Conservation (phyloP, 2,797 vertebrate species). For the Thalassophryne amazonica region DNA sequence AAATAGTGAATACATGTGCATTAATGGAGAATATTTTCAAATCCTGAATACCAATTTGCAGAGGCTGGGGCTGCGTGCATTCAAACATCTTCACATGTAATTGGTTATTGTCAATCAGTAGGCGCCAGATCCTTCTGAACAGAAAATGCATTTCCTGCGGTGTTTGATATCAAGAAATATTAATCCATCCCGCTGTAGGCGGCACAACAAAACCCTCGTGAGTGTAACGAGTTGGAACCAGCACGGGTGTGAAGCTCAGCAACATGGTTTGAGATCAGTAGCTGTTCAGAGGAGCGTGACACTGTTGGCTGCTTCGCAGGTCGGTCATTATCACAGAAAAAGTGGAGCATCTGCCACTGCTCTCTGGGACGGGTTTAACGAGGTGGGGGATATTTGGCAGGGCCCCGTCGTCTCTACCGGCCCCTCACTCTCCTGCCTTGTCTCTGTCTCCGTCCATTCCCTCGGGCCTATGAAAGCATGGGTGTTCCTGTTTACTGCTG, state of each 20-base stretch:
- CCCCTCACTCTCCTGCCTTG: not conserved
- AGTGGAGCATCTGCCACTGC: constrained; percentile 61
- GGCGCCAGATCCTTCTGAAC: constrained; percentile 15
- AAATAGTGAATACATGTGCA: constrained; percentile 60
- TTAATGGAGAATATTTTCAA: constrained; percentile 59
- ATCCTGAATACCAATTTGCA: constrained; percentile 57
- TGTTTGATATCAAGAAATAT: constrained; percentile 7
- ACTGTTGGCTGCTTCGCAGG: constrained; percentile 45
- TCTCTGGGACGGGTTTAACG: constrained; percentile 63
- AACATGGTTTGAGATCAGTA: constrained; percentile 61
- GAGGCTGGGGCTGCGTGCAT: constrained; percentile 31
- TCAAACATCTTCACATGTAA: constrained; percentile 48
- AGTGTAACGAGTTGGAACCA: constrained; percentile 30
- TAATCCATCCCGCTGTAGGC: constrained; percentile 7
- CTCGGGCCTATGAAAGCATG: constrained; percentile 37
- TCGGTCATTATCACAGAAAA: constrained; percentile 62
- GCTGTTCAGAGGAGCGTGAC: constrained; percentile 61
- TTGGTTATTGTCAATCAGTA: constrained; percentile 36
- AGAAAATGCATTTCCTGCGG: not conserved
- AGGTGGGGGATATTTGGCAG: constrained; percentile 56
- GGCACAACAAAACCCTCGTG: constrained; percentile 20
- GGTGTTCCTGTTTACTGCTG: constrained; percentile 41
- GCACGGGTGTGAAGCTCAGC: constrained; percentile 18
- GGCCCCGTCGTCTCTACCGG: constrained; percentile 13
- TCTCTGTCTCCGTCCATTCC: not conserved